Conservation (phyloP, 2,888 invertebrate species). For the Luperina testacea region DNA sequence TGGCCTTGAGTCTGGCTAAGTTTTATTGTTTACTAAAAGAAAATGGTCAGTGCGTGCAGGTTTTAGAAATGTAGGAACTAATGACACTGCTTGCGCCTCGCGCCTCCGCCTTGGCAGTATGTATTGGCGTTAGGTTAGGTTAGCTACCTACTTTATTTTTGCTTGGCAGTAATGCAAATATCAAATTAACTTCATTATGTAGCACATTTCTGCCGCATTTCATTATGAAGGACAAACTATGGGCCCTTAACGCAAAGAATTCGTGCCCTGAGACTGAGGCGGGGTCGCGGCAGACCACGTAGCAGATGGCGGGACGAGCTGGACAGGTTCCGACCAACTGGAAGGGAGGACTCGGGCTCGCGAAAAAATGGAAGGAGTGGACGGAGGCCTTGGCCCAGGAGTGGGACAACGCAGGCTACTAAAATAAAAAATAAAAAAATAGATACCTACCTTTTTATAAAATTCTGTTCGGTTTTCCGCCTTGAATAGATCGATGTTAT, state of each 20-base stretch:
- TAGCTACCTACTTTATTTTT: neutral
- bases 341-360: too few species aligned
- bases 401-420: neutral
- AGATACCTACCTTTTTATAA: slow-evolving; percentile 74
- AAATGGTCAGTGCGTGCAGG: neutral
- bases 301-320: too few species aligned
- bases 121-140: neutral
- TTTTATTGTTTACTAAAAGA: neutral
- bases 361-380: neutral
- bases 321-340: too few species aligned
- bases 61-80: neutral
- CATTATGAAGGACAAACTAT: too few species aligned
- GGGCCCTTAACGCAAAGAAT: too few species aligned
- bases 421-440: neutral
- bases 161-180: neutral
- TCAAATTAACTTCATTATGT: neutral
- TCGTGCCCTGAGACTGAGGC: too few species aligned
- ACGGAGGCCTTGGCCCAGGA: neutral
- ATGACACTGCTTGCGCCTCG: neutral
- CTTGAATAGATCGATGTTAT: slow-evolving; percentile 85
- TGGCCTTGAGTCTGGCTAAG: neutral
- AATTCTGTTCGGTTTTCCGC: slow-evolving; percentile 76
- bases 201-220: too few species aligned
- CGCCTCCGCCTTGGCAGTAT: neutral
- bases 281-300: too few species aligned